Evolutionary conservation across 2,797 vertebrate species (phyloP), one percentile per base, ranked within the genome.

Genomic region (Sebastes itinus): DNA sequence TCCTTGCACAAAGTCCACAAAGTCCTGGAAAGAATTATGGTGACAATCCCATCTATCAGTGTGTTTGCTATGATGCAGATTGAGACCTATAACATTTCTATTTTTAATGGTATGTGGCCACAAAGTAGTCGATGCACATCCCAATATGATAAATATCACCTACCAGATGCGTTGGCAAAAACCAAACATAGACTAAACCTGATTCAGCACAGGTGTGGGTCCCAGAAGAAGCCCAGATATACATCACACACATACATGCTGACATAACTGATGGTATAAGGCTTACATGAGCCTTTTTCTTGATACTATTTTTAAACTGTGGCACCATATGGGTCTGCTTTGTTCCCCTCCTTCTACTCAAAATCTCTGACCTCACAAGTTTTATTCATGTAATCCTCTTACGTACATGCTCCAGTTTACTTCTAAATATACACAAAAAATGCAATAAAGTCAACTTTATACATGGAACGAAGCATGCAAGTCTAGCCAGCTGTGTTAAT

Each of bases 121-220:
- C 25, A 64, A 27, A 72, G n/a, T 58, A 49, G 28, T 33, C 46
- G 10, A 70, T 8, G 22, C 42, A 38, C 28, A 8, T 52, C 23
- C 30, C 13, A 32, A 11, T 38, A 27, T 72, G 0, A 38, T 38
- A 38, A 0, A 14, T 38, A 38, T 38, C 35, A 38, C 64, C 13
- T 22, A 30, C 16, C 10, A 27, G 32, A 7, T 64, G 67, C 4
- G 1, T 25, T 27, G 3, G 52, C 28, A 52, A 72, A 59, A 69
- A 22, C 1, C 5, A 67, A 27, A 63, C 16, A 22, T 18, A 61
- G 46, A 68, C 33, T 27, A 20, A 2, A 28, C 7, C 25, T 66
- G 60, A 70, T 33, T 75, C 54, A 78, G 58, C 76, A 71, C 61
- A 60, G 71, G 54, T 75, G 64, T 55, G 38, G 9, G 30, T 2